These are phyloP conservation scores for Furcifer pardalis DNA, from an alignment of 2,797 vertebrate genomes.

Conservation along the genomic window DNA sequence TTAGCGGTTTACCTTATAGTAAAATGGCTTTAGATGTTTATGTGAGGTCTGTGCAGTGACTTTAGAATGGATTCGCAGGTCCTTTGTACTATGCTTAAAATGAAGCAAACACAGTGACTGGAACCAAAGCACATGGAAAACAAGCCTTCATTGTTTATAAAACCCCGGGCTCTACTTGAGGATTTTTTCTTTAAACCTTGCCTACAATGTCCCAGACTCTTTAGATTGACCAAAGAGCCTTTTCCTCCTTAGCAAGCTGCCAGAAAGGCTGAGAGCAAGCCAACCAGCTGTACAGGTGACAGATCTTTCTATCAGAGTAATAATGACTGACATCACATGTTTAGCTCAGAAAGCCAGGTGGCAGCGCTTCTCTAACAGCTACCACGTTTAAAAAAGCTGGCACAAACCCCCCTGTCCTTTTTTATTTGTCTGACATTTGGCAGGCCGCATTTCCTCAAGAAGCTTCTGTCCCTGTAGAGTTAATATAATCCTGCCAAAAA, in stretches of 20 bases:
- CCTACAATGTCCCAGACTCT: too few relatives aligned
- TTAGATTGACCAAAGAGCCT: background rate
- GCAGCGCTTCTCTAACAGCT: background rate
- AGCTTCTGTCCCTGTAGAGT: background rate
- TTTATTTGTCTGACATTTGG: slow-evolving; percentile 3
- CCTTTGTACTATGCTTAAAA: too few relatives aligned
- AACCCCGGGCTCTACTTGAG: background rate
- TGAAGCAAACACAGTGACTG: background rate
- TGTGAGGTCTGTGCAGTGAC: too few relatives aligned
- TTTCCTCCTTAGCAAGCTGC: background rate
- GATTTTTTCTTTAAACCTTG: background rate
- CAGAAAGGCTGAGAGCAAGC: background rate
- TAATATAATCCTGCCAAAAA: background rate
- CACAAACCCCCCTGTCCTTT: background rate
- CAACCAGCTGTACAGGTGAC: background rate
- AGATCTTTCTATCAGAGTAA: background rate
- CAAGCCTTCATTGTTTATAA: background rate
- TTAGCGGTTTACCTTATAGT: too few relatives aligned
- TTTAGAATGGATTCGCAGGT: too few relatives aligned
- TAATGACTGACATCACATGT: background rate
- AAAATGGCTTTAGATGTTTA: too few relatives aligned
- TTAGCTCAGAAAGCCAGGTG: background rate
- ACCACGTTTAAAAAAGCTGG: background rate
- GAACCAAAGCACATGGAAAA: background rate
- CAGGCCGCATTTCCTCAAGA: background rate